Evolutionary conservation across 2,113 vertebrate species (phyloP), one percentile per base, ranked within the genome.

Genomic region (Halcyon malimbica): DNA sequence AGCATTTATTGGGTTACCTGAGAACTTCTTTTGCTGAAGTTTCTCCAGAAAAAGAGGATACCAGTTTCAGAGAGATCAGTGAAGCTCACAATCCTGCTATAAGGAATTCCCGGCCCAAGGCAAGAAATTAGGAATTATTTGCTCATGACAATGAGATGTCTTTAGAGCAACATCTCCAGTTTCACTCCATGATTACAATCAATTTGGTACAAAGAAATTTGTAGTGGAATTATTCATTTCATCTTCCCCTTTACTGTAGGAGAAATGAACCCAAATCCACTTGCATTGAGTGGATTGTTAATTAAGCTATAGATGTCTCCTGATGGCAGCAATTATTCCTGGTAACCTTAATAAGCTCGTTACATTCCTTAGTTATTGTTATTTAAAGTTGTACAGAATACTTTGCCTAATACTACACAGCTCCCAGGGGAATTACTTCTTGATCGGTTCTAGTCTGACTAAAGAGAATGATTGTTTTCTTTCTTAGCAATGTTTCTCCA

Each of bases 291-390:
- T 10, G 39, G 85, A 79, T 51, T 70, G 56, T 71, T 92, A 74
- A 87, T 92, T 87, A 92, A 83, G 79, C 56, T 59, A 81, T 65
- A 86, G 79, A 67, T 86, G 59, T 81, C 60, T 93, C 85, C 92
- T 89, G 68, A 92, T 77, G 71, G 79, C 82, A 91, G 54, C 71
- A 94, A 96, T 94, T 91, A 96, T 78, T 88, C 87, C 92, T 71
- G 89, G 83, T 88, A 92, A 95, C 64, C 62, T 94, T 93, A 92
- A 96, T 54, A 26, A 95, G 90, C 79, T 78, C 94, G 54, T 50
- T 87, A 85, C 42, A 75, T 92, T 95, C 68, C 26, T 70, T 71
- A 79, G 81, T 64, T 92, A 95, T 80, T 93, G 82, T 91, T 92
- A 83, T 10, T 33, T 86, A 83, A 95, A 93, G 29, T 68, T 93